Percentiles rank a stretch among this genome's conserved stretches.
Evolutionary conservation across 2,113 vertebrate genomes (phyloP).

Genomic region (Indicator indicator): DNA sequence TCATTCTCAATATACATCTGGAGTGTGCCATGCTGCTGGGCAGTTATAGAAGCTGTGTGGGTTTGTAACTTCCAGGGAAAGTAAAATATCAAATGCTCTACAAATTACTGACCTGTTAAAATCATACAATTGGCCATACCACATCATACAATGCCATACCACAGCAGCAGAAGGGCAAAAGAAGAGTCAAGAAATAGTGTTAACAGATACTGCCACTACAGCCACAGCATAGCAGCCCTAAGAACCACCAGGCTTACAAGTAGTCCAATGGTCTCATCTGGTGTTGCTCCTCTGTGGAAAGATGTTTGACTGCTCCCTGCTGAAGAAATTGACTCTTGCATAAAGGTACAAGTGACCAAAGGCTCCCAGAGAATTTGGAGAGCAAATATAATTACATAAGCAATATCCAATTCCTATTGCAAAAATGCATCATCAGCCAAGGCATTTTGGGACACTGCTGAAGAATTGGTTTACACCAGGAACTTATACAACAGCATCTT

Average conservation of each 20-base stretch:
- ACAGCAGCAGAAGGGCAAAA: not conserved
- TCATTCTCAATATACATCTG: not conserved
- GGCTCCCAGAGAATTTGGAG: not conserved
- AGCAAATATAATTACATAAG: not conserved
- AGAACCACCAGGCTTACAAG: not conserved
- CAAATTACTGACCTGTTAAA: not conserved
- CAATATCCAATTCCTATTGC: not conserved
- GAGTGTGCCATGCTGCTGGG: not conserved
- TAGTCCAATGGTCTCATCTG: rapidly evolving
- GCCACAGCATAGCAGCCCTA: rapidly evolving
- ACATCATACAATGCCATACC: too few relatives aligned
- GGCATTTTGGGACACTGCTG: not conserved
- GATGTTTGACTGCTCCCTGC: not conserved
- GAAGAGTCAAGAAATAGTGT: not conserved
- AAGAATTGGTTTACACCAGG: not conserved
- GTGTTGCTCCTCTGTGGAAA: not conserved
- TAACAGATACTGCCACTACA: not conserved
- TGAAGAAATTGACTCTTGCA: not conserved
- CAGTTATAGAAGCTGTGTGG: not conserved
- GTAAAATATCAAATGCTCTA: not conserved
- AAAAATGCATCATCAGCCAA: not conserved
- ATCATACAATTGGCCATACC: not conserved
- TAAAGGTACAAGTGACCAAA: not conserved
- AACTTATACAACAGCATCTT: not conserved
- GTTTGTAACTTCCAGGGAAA: not conserved